phyloP scores from a whole-genome alignment of 1,140 invertebrate species.

The Ceratina australensis region DNA sequence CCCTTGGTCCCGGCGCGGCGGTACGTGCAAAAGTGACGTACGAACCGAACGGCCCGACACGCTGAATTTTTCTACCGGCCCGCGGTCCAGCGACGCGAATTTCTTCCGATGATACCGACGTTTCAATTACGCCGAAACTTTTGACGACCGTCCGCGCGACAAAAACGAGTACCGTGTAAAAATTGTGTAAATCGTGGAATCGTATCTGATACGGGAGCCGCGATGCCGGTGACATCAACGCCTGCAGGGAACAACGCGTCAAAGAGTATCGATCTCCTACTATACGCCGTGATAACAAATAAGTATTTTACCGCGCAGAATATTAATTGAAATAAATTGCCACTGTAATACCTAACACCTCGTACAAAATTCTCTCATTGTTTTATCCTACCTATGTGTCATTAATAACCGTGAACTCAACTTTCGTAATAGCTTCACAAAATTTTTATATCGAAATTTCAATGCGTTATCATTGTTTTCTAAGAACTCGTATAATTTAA shows the following conservation, averaged over 20 bases:
- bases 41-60: slow-evolving; percentile 28
- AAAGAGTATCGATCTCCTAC: background rate
- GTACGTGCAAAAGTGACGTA: slow-evolving; percentile 47
- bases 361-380: too few relatives aligned
- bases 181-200: background rate
- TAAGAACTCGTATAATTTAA: too few relatives aligned
- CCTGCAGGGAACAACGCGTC: slow-evolving; percentile 1
- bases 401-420: too few relatives aligned
- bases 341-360: too few relatives aligned
- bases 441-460: too few relatives aligned
- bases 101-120: slow-evolving; percentile 38
- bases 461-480: too few relatives aligned
- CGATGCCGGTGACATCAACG: slow-evolving; percentile 17
- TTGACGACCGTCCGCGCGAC: background rate
- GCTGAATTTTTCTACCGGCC: slow-evolving; percentile 28
- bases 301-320: too few relatives aligned
- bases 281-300: too few relatives aligned
- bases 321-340: too few relatives aligned
- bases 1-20: background rate
- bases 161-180: background rate
- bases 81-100: background rate
- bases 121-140: slow-evolving; percentile 38
- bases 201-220: too few relatives aligned
- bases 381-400: too few relatives aligned
- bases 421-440: too few relatives aligned